Evolutionary conservation across 2,797 vertebrate genomes (phyloP).

Genomic region (Pempheris klunzingeri): DNA sequence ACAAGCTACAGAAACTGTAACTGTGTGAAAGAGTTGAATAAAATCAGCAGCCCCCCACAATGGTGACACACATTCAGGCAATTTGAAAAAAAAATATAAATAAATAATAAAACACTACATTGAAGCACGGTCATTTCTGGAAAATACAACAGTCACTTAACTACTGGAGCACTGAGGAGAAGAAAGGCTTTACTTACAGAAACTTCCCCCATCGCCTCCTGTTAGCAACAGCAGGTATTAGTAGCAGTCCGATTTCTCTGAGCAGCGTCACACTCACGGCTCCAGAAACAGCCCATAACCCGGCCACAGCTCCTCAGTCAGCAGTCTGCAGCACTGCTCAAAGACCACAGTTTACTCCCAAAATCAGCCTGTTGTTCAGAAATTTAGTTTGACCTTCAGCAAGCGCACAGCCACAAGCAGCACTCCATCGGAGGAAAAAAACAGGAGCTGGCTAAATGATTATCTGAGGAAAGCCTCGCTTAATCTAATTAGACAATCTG

Average conservation of each 20-base stretch:
- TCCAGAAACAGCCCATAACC: slow-evolving; percentile 73
- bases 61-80: background rate
- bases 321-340: slow-evolving; percentile 40
- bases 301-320: slow-evolving; percentile 32
- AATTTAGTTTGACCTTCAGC: slow-evolving; percentile 87
- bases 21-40: background rate
- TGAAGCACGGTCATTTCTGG: background rate
- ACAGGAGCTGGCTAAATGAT: slow-evolving; percentile 89
- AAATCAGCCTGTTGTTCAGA: slow-evolving; percentile 55
- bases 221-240: slow-evolving; percentile 78
- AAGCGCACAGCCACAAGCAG: slow-evolving; percentile 56
- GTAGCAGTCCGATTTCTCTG: slow-evolving; percentile 61
- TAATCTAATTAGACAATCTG: slow-evolving; percentile 94
- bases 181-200: slow-evolving; percentile 72
- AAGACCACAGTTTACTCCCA: slow-evolving; percentile 50
- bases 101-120: too few relatives aligned
- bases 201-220: slow-evolving; percentile 79
- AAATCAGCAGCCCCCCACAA: background rate
- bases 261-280: slow-evolving; percentile 60
- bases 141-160: background rate
- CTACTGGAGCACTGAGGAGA: slow-evolving; percentile 16
- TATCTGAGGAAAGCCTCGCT: slow-evolving; percentile 92
- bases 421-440: slow-evolving; percentile 81
- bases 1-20: background rate
- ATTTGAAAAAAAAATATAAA: background rate